Evolutionary conservation across 2,797 vertebrate species (phyloP).

Genomic region (Podarcis lilfordi): DNA sequence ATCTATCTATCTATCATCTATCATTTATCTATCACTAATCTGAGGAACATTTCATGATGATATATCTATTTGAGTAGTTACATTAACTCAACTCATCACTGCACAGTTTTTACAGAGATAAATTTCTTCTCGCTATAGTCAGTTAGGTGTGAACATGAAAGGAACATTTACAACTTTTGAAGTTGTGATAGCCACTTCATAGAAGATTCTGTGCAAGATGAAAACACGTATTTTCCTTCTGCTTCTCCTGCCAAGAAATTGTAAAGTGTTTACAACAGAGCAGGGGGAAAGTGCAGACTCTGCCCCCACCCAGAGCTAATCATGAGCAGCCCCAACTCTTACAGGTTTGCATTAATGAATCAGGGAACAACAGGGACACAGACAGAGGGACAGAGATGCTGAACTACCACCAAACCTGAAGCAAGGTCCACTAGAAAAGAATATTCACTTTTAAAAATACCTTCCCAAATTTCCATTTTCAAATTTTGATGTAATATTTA

Average conservation of each 20-base stretch:
- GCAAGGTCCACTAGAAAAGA: not conserved
- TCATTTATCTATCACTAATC: not conserved
- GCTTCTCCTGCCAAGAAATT: not conserved
- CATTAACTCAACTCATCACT: not conserved
- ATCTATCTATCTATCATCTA: no score
- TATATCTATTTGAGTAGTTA: conserved; percentile 15
- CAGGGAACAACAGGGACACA: no score
- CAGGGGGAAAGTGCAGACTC: no score
- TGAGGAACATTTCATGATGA: not conserved
- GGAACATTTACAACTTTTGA: not conserved
- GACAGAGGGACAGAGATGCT: not conserved
- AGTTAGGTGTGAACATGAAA: not conserved
- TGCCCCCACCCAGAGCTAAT: no score
- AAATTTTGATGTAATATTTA: not conserved
- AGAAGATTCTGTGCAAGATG: not conserved
- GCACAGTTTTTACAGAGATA: not conserved
- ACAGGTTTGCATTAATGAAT: not conserved
- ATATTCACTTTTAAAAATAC: not conserved
- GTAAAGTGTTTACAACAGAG: no score
- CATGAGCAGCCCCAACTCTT: no score
- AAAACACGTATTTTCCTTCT: not conserved
- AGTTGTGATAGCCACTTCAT: not conserved
- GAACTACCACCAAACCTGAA: not conserved
- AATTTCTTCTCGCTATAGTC: not conserved
- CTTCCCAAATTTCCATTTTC: not conserved